Conservation (phyloP, 2,113 vertebrate genomes). For the Pipa parva region DNA sequence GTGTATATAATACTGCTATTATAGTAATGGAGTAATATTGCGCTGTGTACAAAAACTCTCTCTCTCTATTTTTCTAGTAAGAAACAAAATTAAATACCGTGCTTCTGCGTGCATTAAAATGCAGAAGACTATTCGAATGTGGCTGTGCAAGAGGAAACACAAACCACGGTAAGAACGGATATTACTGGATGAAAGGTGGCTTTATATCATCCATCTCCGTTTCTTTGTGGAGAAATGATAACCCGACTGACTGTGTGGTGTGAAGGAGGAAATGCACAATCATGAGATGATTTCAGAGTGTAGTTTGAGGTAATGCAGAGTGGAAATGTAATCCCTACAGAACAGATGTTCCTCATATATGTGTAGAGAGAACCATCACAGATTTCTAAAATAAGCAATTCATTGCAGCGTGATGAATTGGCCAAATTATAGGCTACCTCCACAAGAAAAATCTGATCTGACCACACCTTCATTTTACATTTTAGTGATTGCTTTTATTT, state of each 20-base stretch:
- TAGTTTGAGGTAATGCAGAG: not conserved
- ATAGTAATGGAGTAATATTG: no score
- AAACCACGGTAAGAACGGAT: constrained; percentile 81
- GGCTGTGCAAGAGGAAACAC: constrained; percentile 93
- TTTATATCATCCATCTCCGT: not conserved
- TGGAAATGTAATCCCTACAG: not conserved
- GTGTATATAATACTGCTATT: no score
- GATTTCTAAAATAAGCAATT: constrained; percentile 32
- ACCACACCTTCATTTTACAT: constrained; percentile 13
- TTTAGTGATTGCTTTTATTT: constrained; percentile 28
- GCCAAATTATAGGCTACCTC: constrained; percentile 17
- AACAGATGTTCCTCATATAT: constrained; percentile 31
- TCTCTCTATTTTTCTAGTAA: constrained; percentile 69
- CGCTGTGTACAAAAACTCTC: not conserved
- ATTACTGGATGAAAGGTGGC: not conserved
- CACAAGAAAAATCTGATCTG: constrained; percentile 7
- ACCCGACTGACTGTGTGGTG: not conserved
- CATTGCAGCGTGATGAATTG: constrained; percentile 26
- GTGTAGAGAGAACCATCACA: constrained; percentile 5
- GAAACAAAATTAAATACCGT: constrained; percentile 91
- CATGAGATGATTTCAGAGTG: constrained; percentile 16
- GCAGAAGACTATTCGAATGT: constrained; percentile 95
- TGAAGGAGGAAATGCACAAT: constrained; percentile 12
- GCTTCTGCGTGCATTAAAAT: constrained; percentile 83
- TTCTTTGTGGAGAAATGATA: not conserved